Evolutionary conservation across 2,888 invertebrate genomes (phyloP).

Genomic region (Apodemia zela): DNA sequence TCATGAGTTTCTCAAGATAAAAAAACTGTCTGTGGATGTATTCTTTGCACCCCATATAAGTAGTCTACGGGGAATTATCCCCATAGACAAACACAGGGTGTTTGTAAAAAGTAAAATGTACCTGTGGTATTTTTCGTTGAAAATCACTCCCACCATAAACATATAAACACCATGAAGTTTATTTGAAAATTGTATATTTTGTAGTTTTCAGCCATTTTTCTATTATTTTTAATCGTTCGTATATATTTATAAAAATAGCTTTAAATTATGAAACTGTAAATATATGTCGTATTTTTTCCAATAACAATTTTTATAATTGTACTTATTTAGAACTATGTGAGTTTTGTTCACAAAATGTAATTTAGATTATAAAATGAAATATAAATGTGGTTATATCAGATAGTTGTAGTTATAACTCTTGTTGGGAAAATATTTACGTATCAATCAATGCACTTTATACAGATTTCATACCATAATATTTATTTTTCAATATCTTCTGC

Average conservation of each 20-base stretch:
- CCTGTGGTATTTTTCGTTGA: no score
- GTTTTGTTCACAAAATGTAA: constrained; percentile 9
- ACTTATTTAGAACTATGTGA: constrained; percentile 7
- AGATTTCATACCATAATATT: not conserved
- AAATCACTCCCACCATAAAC: not conserved
- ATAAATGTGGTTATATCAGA: not conserved
- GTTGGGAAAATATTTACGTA: not conserved
- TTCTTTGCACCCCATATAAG: no score
- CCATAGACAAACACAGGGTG: no score
- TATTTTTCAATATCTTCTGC: no score
- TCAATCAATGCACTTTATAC: not conserved
- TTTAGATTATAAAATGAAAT: not conserved
- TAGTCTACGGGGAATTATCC: no score
- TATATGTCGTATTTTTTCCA: constrained; percentile 2
- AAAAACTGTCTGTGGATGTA: no score
- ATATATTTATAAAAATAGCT: constrained; percentile 9
- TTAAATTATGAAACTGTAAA: constrained; percentile 10
- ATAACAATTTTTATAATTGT: not conserved
- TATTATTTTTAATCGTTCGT: not conserved
- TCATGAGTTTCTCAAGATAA: no score
- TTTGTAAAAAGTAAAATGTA: no score
- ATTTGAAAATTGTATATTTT: not conserved
- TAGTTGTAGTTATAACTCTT: not conserved
- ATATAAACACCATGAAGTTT: not conserved
- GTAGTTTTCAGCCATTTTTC: constrained; percentile 10